A percentile compares a stretch with the other conserved stretches of the same genome.
These are phyloP conservation scores for Pristionchus maxplancki DNA, from an alignment of 2,888 invertebrate species.

Conservation along the genomic window DNA sequence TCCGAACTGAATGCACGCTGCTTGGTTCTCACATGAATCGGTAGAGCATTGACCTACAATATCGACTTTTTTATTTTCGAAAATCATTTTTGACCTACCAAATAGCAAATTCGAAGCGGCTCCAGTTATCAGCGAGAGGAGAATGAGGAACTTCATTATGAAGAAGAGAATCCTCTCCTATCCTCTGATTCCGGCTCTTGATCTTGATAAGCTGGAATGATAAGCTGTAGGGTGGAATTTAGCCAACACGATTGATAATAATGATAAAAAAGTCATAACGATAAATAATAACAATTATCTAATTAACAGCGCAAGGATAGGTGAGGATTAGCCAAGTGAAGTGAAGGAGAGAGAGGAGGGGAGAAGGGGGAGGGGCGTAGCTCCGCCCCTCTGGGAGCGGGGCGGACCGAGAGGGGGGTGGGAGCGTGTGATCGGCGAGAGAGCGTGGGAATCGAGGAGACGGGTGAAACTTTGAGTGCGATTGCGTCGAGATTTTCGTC, in stretches of 20 bases:
- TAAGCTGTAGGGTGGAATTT: too few species aligned
- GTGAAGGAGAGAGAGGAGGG: neutral
- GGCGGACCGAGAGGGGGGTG: neutral
- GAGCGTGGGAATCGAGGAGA: neutral
- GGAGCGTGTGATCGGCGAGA: neutral
- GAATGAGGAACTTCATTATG: neutral
- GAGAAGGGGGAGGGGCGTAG: neutral
- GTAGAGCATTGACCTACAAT: neutral
- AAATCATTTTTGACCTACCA: neutral
- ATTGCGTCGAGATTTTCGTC: neutral
- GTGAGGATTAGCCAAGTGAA: neutral
- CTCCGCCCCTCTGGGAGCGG: neutral
- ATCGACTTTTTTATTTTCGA: neutral
- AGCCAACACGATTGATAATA: neutral
- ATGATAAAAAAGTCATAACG: neutral
- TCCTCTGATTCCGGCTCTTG: neutral
- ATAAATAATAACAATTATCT: neutral
- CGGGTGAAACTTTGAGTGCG: neutral
- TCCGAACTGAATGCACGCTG: neutral
- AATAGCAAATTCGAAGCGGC: neutral
- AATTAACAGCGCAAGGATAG: neutral
- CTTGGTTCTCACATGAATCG: neutral
- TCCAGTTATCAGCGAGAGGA: neutral
- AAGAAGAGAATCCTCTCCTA: neutral
- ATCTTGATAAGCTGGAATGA: conserved; percentile 25